Evolutionary conservation across 35 echinoderm and acorn worm species (phyloP).

Genomic region (Ophioderma brevispina): DNA sequence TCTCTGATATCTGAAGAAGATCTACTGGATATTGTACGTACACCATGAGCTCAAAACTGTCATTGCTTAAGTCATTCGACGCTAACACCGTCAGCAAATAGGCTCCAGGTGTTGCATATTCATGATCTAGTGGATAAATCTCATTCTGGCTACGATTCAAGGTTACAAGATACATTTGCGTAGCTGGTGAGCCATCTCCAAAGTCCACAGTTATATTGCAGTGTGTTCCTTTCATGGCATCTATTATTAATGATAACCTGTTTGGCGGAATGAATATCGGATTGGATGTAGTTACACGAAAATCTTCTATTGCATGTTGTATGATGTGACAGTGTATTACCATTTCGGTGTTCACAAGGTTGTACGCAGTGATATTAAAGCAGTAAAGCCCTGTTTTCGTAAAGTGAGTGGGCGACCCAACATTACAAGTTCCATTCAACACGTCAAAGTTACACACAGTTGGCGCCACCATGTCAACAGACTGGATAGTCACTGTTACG

Average conservation of each 20-base stretch:
- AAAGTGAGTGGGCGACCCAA: neutral
- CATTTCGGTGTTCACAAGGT: neutral
- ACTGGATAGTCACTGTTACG: neutral
- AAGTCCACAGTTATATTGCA: neutral
- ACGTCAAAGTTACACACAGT: neutral
- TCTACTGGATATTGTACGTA: conserved; percentile 6
- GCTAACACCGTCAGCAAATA: neutral
- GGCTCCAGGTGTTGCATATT: neutral
- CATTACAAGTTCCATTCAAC: neutral
- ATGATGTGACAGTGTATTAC: neutral
- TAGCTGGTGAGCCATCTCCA: neutral
- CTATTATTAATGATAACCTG: neutral
- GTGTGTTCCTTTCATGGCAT: neutral
- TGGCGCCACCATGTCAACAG: neutral
- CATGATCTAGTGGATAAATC: neutral
- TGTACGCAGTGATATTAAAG: neutral
- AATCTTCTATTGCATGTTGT: neutral
- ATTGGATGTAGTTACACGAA: neutral
- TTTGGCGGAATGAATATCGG: neutral
- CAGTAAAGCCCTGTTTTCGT: neutral
- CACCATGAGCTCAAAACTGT: neutral
- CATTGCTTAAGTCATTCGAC: conserved; percentile 23
- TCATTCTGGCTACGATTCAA: neutral
- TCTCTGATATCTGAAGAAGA: neutral
- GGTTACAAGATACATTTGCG: neutral